Conservation (phyloP, 2,113 vertebrate species). For the Dissostichus mawsoni region DNA sequence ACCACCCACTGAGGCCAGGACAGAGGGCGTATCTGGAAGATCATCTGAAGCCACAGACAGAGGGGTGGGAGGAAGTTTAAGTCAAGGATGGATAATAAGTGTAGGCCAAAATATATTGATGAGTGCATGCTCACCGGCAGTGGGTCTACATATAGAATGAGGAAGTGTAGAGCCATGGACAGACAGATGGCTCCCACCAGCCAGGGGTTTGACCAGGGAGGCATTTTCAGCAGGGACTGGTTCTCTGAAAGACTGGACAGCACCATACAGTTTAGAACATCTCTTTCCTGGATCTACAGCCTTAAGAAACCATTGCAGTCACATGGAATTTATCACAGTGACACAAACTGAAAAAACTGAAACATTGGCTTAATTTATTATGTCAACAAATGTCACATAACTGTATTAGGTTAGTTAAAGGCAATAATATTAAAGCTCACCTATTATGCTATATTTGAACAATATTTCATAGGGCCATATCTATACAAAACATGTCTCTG, state of each 20-base stretch:
- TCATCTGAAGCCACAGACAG: conserved; percentile 65
- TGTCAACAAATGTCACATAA: no score
- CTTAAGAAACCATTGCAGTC: background rate
- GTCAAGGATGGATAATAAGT: no score
- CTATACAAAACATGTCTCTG: no score
- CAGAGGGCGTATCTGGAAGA: conserved; percentile 86
- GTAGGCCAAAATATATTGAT: background rate
- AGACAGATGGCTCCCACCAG: conserved; percentile 86
- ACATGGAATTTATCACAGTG: no score
- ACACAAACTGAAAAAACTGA: no score
- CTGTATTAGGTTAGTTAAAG: no score
- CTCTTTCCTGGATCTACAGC: background rate
- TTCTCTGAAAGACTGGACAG: conserved; percentile 84
- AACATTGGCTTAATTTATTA: no score
- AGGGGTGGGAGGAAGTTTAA: background rate
- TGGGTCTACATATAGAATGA: conserved; percentile 86
- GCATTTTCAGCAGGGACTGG: conserved; percentile 87
- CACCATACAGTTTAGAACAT: background rate
- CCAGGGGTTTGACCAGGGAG: conserved; percentile 87
- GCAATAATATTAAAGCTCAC: no score
- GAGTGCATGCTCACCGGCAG: conserved; percentile 78
- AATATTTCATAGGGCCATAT: no score
- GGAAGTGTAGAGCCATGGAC: conserved; percentile 87
- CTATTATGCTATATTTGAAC: no score
- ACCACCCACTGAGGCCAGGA: conserved; percentile 86